Evolutionary conservation across 2,113 vertebrate species (phyloP), one percentile per base, ranked within the genome.

Genomic region (Laticauda laticaudata): DNA sequence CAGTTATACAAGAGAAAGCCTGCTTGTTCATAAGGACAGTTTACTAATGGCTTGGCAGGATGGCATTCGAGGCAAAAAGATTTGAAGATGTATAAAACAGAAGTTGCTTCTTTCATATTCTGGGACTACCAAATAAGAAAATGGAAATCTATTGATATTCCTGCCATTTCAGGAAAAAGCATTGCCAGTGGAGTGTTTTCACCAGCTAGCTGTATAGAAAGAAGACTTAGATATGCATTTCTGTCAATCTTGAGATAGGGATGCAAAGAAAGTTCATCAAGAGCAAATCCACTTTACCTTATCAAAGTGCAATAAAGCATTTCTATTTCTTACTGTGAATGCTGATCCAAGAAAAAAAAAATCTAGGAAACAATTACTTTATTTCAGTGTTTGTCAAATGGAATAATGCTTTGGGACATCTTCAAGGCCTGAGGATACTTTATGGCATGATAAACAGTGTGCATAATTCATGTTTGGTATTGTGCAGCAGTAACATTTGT

Each of bases 381-480:
- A 92, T 93, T 93, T 93, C 95, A 93, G 61, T 91, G 90, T 93
- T 94, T 94, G 94, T 93, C 90, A 91, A 92, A 93, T 89, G n/a
- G 94, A 93, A 89, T 85, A 15, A 93, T 88, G 94, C 95, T 94
- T 94, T 55, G 86, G 87, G 61, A n/a, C 55, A 85, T 92, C 18
- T 93, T 94, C 94, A 95, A 93, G 88, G 93, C 48, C 51, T 87
- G 59, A 85, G 94, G 61, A 24, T 95, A 86, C 93, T 92, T 92
- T 91, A 91, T 69, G 88, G 34, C 57, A 85, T 59, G 90, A 85
- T 86, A 92, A 93, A 96, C 90, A 3, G 75, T 29, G 90, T 69
- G 14, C 53, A 94, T 94, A 94, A 90, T 93, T 94, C 2, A 93
- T 95, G 20, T 87, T 87, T 91, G 91, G 48, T 87, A 45, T 94